Base-by-base conservation (phyloP, 1,140 invertebrate genomes). In the Nilaparvata lugens region DNA sequence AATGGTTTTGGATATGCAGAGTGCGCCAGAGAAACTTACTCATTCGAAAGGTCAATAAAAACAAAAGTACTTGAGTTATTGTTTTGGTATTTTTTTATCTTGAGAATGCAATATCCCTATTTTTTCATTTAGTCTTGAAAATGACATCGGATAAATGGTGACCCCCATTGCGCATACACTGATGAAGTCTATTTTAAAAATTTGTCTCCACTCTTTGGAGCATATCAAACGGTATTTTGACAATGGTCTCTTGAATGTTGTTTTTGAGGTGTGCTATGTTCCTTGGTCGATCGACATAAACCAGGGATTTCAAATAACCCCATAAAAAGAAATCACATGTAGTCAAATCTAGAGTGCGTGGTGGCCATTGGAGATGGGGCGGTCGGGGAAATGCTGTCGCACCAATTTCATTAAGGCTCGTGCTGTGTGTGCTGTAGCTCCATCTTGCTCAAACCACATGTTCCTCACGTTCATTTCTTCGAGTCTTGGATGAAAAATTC, bases 221-320 rank as follows among this genome's bases (percentile, higher is more conserved):
- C 54, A 62, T 57, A 35, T 62, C 60, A 18, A 18, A 19, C 13
- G 16, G 4, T 45, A 62, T 56, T 31, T 61, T 16, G 52, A 14
- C 59, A 56, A 61, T 61, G 31, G 52, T 42, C 31, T n/a, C 59
- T 24, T 52, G 21, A 48, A 61, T 61, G 51, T 61, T 61, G 52
- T 56, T 61, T 18, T 62, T 42, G 0, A 62, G 60, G n/a, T 56
- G 24, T 25, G 28, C 19, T 45, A 57, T 23, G 53, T 43, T 62
- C 42, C 52, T 45, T 21, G 54, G 60, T 52, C 55, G 43, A 55
- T 57, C 24, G 16, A 25, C 52, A 28, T 62, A 58, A 2, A 52
- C 45, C 55, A 62, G 38, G 19, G 31, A 35, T 35, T 35, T 35
- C 31, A 35, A 9, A 11, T 35, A 35, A 2, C 31, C 31, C 31